phyloP scores from a whole-genome alignment of 1,140 invertebrate genomes.

The Metopolophium dirhodum region DNA sequence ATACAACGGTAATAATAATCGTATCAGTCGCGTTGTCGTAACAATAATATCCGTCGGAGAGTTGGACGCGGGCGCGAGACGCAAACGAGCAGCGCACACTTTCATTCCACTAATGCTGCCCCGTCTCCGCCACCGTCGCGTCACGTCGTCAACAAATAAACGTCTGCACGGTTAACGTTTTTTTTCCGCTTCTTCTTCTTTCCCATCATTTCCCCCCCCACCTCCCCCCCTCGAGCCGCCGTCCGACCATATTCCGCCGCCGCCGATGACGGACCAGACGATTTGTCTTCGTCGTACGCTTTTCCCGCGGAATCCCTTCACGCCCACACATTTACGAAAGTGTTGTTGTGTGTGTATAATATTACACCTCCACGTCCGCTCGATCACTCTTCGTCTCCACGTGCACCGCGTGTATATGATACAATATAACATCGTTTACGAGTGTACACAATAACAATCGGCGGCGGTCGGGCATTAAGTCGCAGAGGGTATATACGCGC shows the following conservation, averaged over 20 bases:
- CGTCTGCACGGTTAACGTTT: background rate
- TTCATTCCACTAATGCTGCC: background rate
- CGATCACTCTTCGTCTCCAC: background rate
- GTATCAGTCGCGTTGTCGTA: background rate
- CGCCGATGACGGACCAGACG: background rate
- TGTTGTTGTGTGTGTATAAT: background rate
- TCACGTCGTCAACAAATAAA: conserved; percentile 8
- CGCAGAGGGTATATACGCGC: too few species aligned
- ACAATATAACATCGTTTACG: background rate
- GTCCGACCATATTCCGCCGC: background rate
- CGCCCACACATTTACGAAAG: background rate
- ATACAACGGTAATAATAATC: background rate
- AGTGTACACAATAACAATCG: background rate
- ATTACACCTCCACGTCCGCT: background rate
- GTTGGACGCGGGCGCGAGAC: background rate
- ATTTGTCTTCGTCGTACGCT: background rate
- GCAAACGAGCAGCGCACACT: background rate
- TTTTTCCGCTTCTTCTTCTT: background rate
- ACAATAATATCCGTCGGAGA: background rate
- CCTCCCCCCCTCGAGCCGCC: too few species aligned
- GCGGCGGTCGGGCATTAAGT: background rate
- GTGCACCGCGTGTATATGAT: background rate
- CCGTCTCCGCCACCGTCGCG: background rate
- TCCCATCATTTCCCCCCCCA: background rate
- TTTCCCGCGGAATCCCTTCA: background rate